A percentile compares a stretch with the other conserved stretches of the same genome.
phyloP scores from a whole-genome alignment of 2,888 invertebrate genomes.

The Cepaea hortensis region DNA sequence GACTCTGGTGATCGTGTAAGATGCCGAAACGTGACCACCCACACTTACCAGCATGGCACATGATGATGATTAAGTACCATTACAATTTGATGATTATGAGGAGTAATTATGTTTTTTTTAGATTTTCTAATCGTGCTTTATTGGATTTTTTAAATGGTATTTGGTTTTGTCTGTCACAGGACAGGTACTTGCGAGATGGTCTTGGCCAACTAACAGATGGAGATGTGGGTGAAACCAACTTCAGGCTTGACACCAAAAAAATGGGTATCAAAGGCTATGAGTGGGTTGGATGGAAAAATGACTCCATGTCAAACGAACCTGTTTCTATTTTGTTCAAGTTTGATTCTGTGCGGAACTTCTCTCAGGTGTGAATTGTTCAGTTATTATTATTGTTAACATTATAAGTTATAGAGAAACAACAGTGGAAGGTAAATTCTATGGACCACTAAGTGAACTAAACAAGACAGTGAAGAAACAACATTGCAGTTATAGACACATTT shows the following conservation, averaged over 20 bases:
- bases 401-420: not conserved
- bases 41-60: too few relatives aligned
- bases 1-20: too few relatives aligned
- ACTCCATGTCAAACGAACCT: constrained; percentile 81
- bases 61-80: too few relatives aligned
- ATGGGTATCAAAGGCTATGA: constrained; percentile 83
- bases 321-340: constrained; percentile 90
- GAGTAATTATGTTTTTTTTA: too few relatives aligned
- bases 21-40: too few relatives aligned
- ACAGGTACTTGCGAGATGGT: constrained; percentile 82
- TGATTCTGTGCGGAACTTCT: constrained; percentile 90
- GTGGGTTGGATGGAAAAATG: constrained; percentile 90
- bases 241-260: constrained; percentile 82
- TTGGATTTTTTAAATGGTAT: not conserved
- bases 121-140: not conserved
- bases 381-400: constrained; percentile 11
- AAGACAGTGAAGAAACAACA: not conserved
- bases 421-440: too few relatives aligned
- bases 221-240: constrained; percentile 85
- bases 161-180: constrained; percentile 44
- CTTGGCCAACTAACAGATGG: constrained; percentile 90
- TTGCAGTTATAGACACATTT: not conserved
- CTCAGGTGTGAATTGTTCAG: constrained; percentile 79
- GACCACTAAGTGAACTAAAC: too few relatives aligned
- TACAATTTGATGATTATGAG: too few relatives aligned